Conservation (phyloP, 2,888 invertebrate genomes). For the Mesorhabditis spiculigera region DNA sequence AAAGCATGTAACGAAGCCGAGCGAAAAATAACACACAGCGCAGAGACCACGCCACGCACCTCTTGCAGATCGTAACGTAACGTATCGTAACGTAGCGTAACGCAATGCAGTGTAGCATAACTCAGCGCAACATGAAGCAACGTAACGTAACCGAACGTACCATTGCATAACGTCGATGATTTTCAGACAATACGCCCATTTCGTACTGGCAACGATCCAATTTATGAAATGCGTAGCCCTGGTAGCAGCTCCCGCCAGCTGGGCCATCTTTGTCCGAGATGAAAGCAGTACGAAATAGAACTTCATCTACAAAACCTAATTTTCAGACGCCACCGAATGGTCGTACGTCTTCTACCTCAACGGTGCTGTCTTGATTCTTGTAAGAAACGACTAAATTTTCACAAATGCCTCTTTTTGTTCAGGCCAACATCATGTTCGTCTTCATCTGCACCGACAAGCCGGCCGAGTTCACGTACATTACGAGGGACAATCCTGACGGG, state of each 20-base stretch:
- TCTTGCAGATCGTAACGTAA: too few species aligned
- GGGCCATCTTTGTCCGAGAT: conserved; percentile 39
- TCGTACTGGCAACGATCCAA: conserved; percentile 47
- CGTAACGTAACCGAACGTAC: too few species aligned
- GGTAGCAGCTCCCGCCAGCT: conserved; percentile 44
- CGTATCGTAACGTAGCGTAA: too few species aligned
- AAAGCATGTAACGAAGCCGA: too few species aligned
- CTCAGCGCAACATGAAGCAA: too few species aligned
- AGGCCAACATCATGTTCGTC: conserved; percentile 41
- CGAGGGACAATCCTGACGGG: conserved; percentile 16
- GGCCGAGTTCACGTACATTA: conserved; percentile 38
- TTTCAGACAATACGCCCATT: conserved; percentile 40
- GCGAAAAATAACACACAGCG: too few species aligned
- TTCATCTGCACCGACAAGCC: conserved; percentile 41
- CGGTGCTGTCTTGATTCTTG: conserved; percentile 30
- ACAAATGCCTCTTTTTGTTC: conserved; percentile 15
- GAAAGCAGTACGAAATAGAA: conserved; percentile 14
- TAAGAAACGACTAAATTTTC: background rate
- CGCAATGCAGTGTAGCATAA: too few species aligned
- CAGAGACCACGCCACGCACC: too few species aligned
- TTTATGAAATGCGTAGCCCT: conserved; percentile 51
- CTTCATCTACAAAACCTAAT: too few species aligned
- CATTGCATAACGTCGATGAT: background rate
- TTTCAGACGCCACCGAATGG: conserved; percentile 18
- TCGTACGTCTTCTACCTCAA: conserved; percentile 30